A percentile compares a stretch with the other conserved stretches of the same genome.
These are phyloP conservation scores for Euschistus heros DNA, from an alignment of 1,140 invertebrate genomes.

Conservation along the genomic window DNA sequence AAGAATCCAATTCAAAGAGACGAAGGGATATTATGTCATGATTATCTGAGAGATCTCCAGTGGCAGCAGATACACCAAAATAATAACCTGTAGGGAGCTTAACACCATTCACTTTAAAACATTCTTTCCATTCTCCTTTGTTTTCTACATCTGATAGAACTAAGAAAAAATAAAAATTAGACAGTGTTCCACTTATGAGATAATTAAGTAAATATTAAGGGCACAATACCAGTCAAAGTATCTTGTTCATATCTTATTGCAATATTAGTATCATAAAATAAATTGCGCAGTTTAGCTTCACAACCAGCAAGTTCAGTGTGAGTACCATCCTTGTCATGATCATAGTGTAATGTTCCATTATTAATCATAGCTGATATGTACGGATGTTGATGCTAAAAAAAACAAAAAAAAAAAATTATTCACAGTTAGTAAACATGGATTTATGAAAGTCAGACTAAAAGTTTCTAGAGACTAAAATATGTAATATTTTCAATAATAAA, in stretches of 20 bases:
- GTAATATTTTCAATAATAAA: too few relatives aligned
- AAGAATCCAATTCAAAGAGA: slow-evolving; percentile 75
- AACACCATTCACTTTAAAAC: slow-evolving; percentile 81
- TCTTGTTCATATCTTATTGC: slow-evolving; percentile 87
- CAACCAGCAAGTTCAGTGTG: slow-evolving; percentile 92
- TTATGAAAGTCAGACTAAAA: too few relatives aligned
- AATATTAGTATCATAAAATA: slow-evolving; percentile 81
- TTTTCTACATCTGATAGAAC: slow-evolving; percentile 86
- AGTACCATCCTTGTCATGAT: slow-evolving; percentile 96
- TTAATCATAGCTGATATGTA: slow-evolving; percentile 98
- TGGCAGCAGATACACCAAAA: slow-evolving; percentile 89
- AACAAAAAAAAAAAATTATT: not conserved
- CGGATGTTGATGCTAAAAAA: slow-evolving; percentile 53
- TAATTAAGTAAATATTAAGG: not conserved
- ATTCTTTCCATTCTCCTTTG: slow-evolving; percentile 87
- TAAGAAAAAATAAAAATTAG: slow-evolving; percentile 35
- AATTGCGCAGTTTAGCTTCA: slow-evolving; percentile 87
- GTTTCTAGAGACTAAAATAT: too few relatives aligned
- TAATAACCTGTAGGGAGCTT: slow-evolving; percentile 90
- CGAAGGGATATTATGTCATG: slow-evolving; percentile 91
- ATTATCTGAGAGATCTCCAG: slow-evolving; percentile 92
- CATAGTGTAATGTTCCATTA: slow-evolving; percentile 90
- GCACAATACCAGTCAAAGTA: slow-evolving; percentile 58
- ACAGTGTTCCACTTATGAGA: not conserved
- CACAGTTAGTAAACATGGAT: too few relatives aligned